These are phyloP conservation scores for Nipponacmea schrenckii DNA, from an alignment of 2,888 invertebrate species.

Conservation along the genomic window DNA sequence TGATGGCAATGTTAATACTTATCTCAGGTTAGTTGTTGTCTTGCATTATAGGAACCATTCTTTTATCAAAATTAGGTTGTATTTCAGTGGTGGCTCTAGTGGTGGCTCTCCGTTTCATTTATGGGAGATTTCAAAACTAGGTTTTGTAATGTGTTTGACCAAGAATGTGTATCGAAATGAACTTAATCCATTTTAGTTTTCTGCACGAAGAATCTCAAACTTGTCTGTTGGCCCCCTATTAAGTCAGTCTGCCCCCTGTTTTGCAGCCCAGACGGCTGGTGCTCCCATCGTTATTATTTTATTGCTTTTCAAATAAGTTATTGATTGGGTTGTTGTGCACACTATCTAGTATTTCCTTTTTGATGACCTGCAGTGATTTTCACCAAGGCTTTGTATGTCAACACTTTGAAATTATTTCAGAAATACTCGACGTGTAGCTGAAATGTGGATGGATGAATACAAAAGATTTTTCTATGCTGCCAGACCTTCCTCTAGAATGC, in stretches of 20 bases:
- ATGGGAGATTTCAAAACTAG: not conserved
- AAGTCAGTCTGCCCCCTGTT: too few relatives aligned
- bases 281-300: not conserved
- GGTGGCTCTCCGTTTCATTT: not conserved
- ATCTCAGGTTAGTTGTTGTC: conserved; percentile 86
- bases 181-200: too few relatives aligned
- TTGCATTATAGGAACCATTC: too few relatives aligned
- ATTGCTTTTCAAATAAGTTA: not conserved
- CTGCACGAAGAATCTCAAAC: too few relatives aligned
- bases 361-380: not conserved
- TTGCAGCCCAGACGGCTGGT: too few relatives aligned
- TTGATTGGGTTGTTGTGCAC: not conserved
- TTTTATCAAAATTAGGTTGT: not conserved
- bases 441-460: conserved; percentile 97
- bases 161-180: too few relatives aligned
- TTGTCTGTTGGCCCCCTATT: too few relatives aligned
- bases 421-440: conserved; percentile 76
- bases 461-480: conserved; percentile 83
- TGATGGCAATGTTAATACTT: conserved; percentile 75
- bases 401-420: conserved; percentile 26
- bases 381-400: not conserved
- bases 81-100: not conserved
- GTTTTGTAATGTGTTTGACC: not conserved
- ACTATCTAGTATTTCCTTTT: not conserved
- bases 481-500: conserved; percentile 49